Conservation (phyloP, 2,797 vertebrate genomes). For the Sebastes iracundus region DNA sequence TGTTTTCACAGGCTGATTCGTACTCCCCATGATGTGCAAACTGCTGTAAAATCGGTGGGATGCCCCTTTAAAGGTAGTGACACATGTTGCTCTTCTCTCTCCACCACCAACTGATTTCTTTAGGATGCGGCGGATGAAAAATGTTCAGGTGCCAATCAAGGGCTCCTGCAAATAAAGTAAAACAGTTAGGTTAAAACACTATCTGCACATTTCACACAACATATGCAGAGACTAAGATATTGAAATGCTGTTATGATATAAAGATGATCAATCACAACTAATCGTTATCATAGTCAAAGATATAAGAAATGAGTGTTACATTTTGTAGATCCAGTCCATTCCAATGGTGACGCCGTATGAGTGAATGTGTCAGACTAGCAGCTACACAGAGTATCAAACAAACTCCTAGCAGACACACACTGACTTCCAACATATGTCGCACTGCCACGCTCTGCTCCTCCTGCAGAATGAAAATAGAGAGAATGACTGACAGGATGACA, state of each 20-base stretch:
- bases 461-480: conserved; percentile 50
- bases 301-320: conserved; percentile 52
- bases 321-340: conserved; percentile 68
- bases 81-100: not conserved
- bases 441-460: conserved; percentile 73
- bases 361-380: conserved; percentile 60
- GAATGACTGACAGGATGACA: not conserved
- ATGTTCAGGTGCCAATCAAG: conserved; percentile 66
- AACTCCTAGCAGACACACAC: conserved; percentile 71
- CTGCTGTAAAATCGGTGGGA: not conserved
- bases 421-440: conserved; percentile 76
- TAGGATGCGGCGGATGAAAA: not conserved
- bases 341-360: conserved; percentile 36
- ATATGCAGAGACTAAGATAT: not conserved
- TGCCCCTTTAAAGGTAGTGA: not conserved
- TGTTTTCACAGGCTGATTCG: not conserved
- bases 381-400: conserved; percentile 76
- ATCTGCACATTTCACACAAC: not conserved
- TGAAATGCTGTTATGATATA: not conserved
- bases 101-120: conserved; percentile 7
- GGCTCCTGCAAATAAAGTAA: conserved; percentile 69
- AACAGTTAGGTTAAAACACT: not conserved
- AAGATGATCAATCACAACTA: not conserved
- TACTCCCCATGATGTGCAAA: not conserved
- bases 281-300: not conserved